Conservation (phyloP, 2,113 vertebrate genomes). For the Beaufortia kweichowensis region DNA sequence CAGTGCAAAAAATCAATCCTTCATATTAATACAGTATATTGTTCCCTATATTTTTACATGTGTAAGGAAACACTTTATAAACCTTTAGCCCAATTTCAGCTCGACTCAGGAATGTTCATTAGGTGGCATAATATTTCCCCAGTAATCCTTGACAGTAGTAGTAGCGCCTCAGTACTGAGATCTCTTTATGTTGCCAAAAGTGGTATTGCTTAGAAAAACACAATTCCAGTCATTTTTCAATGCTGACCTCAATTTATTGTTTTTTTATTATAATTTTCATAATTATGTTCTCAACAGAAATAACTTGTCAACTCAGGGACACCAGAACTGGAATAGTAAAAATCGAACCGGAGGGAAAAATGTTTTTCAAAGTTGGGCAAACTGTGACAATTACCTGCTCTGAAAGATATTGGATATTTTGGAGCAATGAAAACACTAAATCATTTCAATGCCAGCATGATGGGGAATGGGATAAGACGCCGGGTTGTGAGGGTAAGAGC, state of each 20-base stretch:
- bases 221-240: not conserved
- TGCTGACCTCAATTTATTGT: too few species aligned
- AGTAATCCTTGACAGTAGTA: too few species aligned
- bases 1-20: too few species aligned
- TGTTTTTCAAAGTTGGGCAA: not conserved
- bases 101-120: too few species aligned
- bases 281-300: not conserved
- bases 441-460: not conserved
- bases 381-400: not conserved
- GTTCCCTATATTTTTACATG: too few species aligned
- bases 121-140: too few species aligned
- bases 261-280: not conserved
- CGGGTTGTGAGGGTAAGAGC: not conserved
- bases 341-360: not conserved
- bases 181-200: too few species aligned
- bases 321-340: not conserved
- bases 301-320: not conserved
- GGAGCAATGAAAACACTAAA: not conserved
- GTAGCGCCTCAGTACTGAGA: too few species aligned
- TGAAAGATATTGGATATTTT: not conserved
- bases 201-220: not conserved
- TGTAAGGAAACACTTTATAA: too few species aligned
- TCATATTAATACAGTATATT: too few species aligned
- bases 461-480: not conserved
- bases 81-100: too few species aligned